Conservation (phyloP, 2,888 invertebrate genomes). For the Drosophila birchii region DNA sequence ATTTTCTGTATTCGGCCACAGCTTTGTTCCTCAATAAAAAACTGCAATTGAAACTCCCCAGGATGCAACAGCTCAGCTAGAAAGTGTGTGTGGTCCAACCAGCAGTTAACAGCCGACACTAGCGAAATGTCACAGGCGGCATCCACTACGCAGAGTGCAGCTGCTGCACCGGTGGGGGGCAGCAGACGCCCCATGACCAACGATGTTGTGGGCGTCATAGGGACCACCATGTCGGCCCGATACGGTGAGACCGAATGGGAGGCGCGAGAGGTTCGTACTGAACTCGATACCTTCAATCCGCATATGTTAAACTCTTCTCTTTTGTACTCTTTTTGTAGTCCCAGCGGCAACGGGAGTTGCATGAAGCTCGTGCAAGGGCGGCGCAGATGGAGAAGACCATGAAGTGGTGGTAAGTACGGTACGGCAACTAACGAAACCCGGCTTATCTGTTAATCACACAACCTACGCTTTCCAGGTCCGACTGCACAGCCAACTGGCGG, state of each 20-base stretch:
- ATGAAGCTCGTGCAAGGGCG: conserved; percentile 96
- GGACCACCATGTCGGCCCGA: conserved; percentile 67
- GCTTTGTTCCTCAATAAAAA: conserved; percentile 27
- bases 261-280: conserved; percentile 81
- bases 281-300: neutral
- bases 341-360: conserved; percentile 89
- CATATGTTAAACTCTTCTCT: neutral
- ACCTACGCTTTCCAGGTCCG: conserved; percentile 86
- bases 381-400: conserved; percentile 99
- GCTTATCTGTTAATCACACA: conserved; percentile 10
- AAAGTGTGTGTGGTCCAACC: neutral
- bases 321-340: conserved; percentile 73
- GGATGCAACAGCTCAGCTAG: conserved; percentile 51
- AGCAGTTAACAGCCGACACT: conserved; percentile 1
- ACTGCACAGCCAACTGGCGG: conserved; percentile 98
- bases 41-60: conserved; percentile 41
- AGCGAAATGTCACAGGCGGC: conserved; percentile 42
- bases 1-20: conserved; percentile 26
- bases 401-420: conserved; percentile 92
- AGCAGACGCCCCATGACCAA: conserved; percentile 51
- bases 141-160: conserved; percentile 62
- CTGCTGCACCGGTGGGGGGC: conserved; percentile 49
- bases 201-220: conserved; percentile 57
- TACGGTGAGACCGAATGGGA: conserved; percentile 85
- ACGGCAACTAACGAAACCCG: neutral